Base-by-base conservation (phyloP, 2,888 invertebrate species). In the Dolichopus griseipennis region DNA sequence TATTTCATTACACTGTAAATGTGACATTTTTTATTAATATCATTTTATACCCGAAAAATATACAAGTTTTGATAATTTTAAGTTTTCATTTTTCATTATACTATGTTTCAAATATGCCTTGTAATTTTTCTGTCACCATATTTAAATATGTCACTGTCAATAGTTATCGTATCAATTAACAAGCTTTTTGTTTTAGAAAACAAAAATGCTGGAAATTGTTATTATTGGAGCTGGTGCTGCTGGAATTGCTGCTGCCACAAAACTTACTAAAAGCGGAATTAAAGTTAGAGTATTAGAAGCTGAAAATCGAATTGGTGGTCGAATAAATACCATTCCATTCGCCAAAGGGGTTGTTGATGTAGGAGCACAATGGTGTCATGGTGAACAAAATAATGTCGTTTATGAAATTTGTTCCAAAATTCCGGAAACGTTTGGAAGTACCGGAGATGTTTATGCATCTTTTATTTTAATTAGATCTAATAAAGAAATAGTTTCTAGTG, bases 321-420 rank as follows among this genome's bases (percentile, higher is more conserved):
- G 90, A 68, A 82, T 89, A 22, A 73, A 81, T 66, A 84, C 85
- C 0, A 79, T 84, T 3, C 79, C 81, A 0, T 85, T 84, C 72
- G 86, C 83, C 1, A 84, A 84, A 0, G 84, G 83, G 15, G 27
- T 27, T n/a, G n/a, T n/a, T 7, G 92, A 92, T 76, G 75, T 91
- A 66, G 92, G 92, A 0, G 92, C 90, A 65, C 90, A 92, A 73
- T 92, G 91, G 84, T 85, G 90, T 68, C 90, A 91, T 73, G 91
- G 91, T 0, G 88, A 90, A 76, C 81, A 85, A 75, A n/a, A 83
- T 65, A 87, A 90, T 78, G 74, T n/a, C n/a, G 85, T 88, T 0
- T 88, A 83, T 73, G 82, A 27, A 63, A 75, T 86, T 65, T 86
- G 85, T 0, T 81, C 67, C 8, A 72, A 75, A 65, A 69, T 76